Evolutionary conservation across 1,140 invertebrate genomes (phyloP).

Genomic region (Melitaea cinxia): DNA sequence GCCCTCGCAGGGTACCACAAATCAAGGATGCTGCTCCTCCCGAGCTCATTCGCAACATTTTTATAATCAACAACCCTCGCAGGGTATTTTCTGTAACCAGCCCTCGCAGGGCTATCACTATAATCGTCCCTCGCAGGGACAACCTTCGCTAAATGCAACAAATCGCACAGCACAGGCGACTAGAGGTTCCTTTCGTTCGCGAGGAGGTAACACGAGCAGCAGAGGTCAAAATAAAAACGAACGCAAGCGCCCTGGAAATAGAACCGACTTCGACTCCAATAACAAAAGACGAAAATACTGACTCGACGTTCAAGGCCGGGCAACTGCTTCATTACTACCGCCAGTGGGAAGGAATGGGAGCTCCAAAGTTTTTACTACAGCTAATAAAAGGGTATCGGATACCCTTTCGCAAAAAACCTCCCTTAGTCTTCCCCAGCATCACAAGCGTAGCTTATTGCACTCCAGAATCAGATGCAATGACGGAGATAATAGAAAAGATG

Average conservation of each 20-base stretch:
- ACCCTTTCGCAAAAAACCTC: constrained; percentile 36
- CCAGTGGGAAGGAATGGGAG: constrained; percentile 29
- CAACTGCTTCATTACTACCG: constrained; percentile 15
- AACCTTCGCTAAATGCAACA: too few relatives aligned
- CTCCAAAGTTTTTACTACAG: constrained; percentile 32
- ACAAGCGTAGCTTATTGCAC: constrained; percentile 11
- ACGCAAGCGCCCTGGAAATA: neutral
- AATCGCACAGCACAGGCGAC: too few relatives aligned
- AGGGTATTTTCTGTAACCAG: constrained; percentile 1
- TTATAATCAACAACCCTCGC: constrained; percentile 7
- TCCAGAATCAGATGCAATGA: constrained; percentile 22
- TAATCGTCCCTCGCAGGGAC: too few relatives aligned
- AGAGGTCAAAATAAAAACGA: constrained; percentile 6
- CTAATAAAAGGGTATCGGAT: constrained; percentile 46
- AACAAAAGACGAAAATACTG: constrained; percentile 23
- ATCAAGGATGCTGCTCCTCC: neutral
- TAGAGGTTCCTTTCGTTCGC: constrained; percentile 1
- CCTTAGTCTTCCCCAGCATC: constrained; percentile 27
- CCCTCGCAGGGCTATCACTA: neutral
- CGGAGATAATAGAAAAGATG: constrained; percentile 22
- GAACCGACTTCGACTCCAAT: too few relatives aligned
- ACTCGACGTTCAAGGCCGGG: constrained; percentile 35
- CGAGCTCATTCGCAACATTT: neutral
- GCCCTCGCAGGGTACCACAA: constrained; percentile 23
- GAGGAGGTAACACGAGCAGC: neutral